Conservation (phyloP, 2,888 invertebrate species). For the Meiosimyza decipiens region DNA sequence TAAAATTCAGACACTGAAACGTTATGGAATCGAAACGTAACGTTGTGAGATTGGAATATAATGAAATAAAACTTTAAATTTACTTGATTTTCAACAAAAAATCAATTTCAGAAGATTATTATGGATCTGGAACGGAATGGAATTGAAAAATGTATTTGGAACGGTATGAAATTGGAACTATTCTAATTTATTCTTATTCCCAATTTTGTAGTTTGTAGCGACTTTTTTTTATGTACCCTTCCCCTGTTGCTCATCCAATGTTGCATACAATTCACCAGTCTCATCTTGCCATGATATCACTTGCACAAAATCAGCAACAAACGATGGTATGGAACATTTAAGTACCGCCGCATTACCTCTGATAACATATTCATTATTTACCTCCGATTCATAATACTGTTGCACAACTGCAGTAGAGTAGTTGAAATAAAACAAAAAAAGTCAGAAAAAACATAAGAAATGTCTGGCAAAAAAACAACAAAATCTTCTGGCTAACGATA, state of each 20-base stretch:
- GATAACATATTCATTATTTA: constrained; percentile 80
- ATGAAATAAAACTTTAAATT: no score
- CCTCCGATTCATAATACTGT: constrained; percentile 79
- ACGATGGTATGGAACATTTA: constrained; percentile 80
- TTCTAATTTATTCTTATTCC: no score
- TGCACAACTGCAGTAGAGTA: constrained; percentile 71
- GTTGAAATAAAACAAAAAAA: constrained; percentile 10
- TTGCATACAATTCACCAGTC: constrained; percentile 62
- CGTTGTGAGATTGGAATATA: no score
- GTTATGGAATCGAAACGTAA: not conserved
- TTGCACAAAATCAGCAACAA: constrained; percentile 79
- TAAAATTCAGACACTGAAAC: not conserved
- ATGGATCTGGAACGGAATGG: not conserved
- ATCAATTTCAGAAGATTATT: no score
- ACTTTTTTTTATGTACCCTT: constrained; percentile 47
- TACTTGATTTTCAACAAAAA: no score
- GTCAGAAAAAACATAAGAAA: constrained; percentile 17
- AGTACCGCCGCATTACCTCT: constrained; percentile 78
- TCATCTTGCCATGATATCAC: constrained; percentile 80
- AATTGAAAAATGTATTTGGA: no score
- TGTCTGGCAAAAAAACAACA: constrained; percentile 15
- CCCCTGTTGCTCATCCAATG: constrained; percentile 59
- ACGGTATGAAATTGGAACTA: not conserved
- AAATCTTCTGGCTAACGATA: constrained; percentile 10
- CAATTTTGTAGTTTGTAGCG: no score